Conservation (phyloP, 2,888 invertebrate genomes). For the Brassicogethes aeneus region DNA sequence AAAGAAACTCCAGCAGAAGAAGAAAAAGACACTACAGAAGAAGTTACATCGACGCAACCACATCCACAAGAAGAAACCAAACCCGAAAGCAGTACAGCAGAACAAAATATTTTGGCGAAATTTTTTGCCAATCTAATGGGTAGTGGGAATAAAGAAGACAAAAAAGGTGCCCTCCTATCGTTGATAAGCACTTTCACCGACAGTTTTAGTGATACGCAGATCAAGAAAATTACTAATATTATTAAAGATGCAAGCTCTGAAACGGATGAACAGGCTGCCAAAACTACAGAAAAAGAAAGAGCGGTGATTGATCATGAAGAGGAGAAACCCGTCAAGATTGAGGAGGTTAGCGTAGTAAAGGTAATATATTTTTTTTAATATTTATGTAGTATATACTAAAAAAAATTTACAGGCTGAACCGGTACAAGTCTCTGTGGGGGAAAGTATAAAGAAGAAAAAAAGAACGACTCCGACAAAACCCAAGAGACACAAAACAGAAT, state of each 20-base stretch:
- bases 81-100: slow-evolving; percentile 14
- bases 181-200: slow-evolving; percentile 28
- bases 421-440: slow-evolving; percentile 22
- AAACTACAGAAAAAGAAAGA: too few species aligned
- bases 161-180: slow-evolving; percentile 25
- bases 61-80: slow-evolving; percentile 1
- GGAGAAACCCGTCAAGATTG: slow-evolving; percentile 9
- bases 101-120: slow-evolving; percentile 26
- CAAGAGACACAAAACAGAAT: slow-evolving; percentile 41
- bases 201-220: slow-evolving; percentile 30
- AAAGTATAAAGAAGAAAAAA: slow-evolving; percentile 20
- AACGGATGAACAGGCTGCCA: slow-evolving; percentile 18
- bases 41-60: too few species aligned
- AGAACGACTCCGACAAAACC: too few species aligned
- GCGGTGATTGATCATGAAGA: too few species aligned
- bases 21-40: too few species aligned
- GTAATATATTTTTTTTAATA: too few species aligned
- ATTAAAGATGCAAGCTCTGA: slow-evolving; percentile 46
- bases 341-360: too few species aligned
- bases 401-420: too few species aligned
- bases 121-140: slow-evolving; percentile 28
- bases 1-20: background rate
- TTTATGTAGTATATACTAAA: too few species aligned
- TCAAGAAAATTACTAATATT: slow-evolving; percentile 49
- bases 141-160: slow-evolving; percentile 26